A percentile compares a stretch with the other conserved stretches of the same genome.
Conservation (phyloP, 2,113 vertebrate species). For the Uria aalge region DNA sequence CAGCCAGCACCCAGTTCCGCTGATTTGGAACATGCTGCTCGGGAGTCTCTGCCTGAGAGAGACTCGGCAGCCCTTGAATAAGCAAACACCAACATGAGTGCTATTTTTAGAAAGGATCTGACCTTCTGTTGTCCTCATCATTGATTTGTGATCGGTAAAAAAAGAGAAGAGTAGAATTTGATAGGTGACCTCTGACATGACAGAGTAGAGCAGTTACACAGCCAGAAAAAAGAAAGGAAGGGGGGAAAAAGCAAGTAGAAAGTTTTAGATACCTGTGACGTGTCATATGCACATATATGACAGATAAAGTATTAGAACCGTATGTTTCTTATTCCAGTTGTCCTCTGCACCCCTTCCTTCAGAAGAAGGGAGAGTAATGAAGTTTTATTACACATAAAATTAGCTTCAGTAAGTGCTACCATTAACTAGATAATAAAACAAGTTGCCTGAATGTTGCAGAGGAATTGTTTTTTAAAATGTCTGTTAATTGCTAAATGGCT, state of each 20-base stretch:
- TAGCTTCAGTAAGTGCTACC: conserved; percentile 69
- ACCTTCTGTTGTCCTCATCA: conserved; percentile 47
- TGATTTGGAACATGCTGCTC: background rate
- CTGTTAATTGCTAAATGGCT: conserved; percentile 58
- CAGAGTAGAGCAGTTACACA: background rate
- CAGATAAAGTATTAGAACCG: background rate
- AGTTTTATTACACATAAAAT: conserved; percentile 76
- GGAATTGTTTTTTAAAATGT: conserved; percentile 66
- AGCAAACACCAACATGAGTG: background rate
- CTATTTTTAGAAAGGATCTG: conserved; percentile 42
- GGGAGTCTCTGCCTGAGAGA: background rate
- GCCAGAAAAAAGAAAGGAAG: background rate
- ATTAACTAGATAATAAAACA: conserved; percentile 73
- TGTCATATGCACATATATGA: background rate
- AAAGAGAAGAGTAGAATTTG: background rate
- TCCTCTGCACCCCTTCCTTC: conserved; percentile 49
- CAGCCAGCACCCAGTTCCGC: background rate
- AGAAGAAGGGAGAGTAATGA: conserved; percentile 64
- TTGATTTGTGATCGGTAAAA: conserved; percentile 48
- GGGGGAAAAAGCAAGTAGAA: background rate
- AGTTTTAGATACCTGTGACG: background rate
- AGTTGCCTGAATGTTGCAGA: conserved; percentile 63
- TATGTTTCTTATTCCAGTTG: conserved; percentile 37
- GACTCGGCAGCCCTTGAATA: background rate
- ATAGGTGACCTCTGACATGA: background rate